Conservation (phyloP, 2,888 invertebrate species). For the Melipona bicolor region DNA sequence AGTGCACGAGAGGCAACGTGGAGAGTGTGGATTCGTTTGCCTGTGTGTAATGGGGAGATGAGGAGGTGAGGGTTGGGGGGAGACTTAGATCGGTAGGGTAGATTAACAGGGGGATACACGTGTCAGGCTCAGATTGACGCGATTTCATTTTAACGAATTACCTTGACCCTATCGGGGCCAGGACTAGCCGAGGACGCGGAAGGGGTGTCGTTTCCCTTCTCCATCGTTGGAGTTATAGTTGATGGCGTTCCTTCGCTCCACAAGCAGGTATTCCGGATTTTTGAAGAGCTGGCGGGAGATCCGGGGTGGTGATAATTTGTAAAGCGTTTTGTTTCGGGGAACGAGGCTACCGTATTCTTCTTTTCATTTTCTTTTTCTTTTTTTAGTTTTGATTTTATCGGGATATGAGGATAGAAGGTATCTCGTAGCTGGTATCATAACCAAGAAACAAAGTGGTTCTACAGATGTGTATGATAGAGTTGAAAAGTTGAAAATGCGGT, state of each 20-base stretch:
- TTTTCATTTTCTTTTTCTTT: too few species aligned
- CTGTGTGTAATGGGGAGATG: slow-evolving; percentile 43
- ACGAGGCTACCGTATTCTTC: not conserved
- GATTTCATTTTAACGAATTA: slow-evolving; percentile 62
- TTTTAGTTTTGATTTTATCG: not conserved
- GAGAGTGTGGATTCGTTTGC: slow-evolving; percentile 41
- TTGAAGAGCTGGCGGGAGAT: not conserved
- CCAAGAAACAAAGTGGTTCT: not conserved
- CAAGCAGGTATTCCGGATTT: not conserved
- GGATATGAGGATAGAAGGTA: not conserved
- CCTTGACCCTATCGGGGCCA: slow-evolving; percentile 57
- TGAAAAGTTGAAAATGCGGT: not conserved
- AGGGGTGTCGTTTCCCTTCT: slow-evolving; percentile 28
- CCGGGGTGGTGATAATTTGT: not conserved
- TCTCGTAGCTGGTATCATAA: not conserved
- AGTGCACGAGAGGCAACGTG: slow-evolving; percentile 26
- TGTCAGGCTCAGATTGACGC: slow-evolving; percentile 69
- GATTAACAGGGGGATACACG: slow-evolving; percentile 70
- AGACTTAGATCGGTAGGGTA: slow-evolving; percentile 60
- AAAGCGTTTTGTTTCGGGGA: not conserved
- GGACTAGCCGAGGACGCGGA: slow-evolving; percentile 33
- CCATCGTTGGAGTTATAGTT: not conserved
- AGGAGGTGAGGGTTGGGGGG: too few species aligned
- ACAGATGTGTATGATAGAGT: not conserved
- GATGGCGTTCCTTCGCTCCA: not conserved